These are phyloP conservation scores for Phasia obesa DNA, from an alignment of 2,888 invertebrate species.

Conservation along the genomic window DNA sequence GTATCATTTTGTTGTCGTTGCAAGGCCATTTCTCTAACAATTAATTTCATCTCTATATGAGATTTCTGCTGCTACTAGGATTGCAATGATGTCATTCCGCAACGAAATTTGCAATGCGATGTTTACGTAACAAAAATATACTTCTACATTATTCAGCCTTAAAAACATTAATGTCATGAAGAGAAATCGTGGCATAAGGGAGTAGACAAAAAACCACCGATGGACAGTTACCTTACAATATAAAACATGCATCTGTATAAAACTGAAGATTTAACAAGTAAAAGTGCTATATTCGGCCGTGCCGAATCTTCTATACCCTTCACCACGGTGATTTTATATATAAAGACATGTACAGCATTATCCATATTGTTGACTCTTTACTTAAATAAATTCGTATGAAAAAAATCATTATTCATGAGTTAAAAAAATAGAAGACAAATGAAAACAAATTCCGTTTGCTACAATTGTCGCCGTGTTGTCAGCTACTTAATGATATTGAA, in stretches of 20 bases:
- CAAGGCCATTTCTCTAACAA: constrained; percentile 2
- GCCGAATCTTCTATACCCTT: no score
- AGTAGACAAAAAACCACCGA: constrained; percentile 24
- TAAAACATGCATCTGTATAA: constrained; percentile 14
- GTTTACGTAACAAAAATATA: constrained; percentile 23
- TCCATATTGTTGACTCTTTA: no score
- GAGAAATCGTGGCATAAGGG: neutral
- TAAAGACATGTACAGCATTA: no score
- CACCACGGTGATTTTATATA: no score
- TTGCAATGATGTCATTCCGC: constrained; percentile 5
- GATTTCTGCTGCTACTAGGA: neutral
- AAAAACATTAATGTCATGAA: constrained; percentile 8
- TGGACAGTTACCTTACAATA: constrained; percentile 10
- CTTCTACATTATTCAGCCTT: constrained; percentile 29
- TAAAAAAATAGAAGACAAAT: no score
- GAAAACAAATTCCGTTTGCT: no score
- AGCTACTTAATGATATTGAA: no score
- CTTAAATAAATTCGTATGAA: no score
- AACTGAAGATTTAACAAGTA: constrained; percentile 37
- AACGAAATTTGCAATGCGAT: constrained; percentile 18
- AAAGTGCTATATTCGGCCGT: no score
- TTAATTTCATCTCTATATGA: neutral
- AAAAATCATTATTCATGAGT: no score
- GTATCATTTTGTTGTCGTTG: constrained; percentile 5
- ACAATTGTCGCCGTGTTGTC: no score